Evolutionary conservation across 1,140 invertebrate species (phyloP), one percentile per base, ranked within the genome.

Genomic region (Uloborus diversus): DNA sequence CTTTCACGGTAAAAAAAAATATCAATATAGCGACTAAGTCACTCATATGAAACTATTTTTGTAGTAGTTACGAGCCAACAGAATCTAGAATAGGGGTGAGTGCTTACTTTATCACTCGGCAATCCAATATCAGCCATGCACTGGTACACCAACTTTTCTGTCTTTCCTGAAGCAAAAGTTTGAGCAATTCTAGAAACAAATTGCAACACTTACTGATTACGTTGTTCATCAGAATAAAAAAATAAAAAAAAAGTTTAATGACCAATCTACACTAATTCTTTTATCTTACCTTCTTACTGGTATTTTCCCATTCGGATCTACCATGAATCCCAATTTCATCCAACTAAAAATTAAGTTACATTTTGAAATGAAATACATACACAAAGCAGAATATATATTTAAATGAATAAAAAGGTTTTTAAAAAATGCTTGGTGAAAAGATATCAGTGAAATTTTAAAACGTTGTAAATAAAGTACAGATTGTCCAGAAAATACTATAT

Each of bases 141-240:
- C 85, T 99, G 96, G 88, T 98, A 99, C 23, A 99, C 96, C 86
- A 99, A 90, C 88, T 98, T 99, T 87, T 99, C 98, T 23, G 97
- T 98, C 83, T 89, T 90, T 32, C 97, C 96, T 17, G 97, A 99
- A n/a, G 97, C 96, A 89, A 99, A 99, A 81, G 98, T 99, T 86
- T 94, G 90, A 27, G 96, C 96, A 33, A 99, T 93, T 68, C 96
- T 89, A 71, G 59, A 85, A 85, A 78, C 68, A 13, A 30, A 14
- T 20, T 11, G 20, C 7, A n/a, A n/a, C n/a, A n/a, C n/a, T n/a
- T n/a, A n/a, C n/a, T n/a, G n/a, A n/a, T n/a, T n/a, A n/a, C n/a
- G 51, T 56, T 56, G 5, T 11, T 7, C 7, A 56, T 20, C 51
- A 56, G 7, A n/a, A 56, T 7, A 56, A 7, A 20, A 17, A 56